phyloP scores from a whole-genome alignment of 2,888 invertebrate species.

The Cyrtodaria siliqua region DNA sequence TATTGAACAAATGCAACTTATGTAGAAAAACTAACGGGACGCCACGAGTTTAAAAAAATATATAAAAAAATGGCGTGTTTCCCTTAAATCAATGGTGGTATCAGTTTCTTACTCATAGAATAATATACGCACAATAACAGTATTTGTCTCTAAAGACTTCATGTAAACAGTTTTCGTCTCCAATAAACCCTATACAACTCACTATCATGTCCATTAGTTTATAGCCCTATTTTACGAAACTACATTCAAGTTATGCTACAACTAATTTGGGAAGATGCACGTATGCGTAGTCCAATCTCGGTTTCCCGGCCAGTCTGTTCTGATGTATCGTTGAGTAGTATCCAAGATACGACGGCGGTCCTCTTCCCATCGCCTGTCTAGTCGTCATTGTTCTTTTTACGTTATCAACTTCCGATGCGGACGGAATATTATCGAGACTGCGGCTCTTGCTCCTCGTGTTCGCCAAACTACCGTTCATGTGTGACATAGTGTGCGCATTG shows the following conservation, averaged over 20 bases:
- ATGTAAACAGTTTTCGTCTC: too few relatives aligned
- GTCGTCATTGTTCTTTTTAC: constrained; percentile 23
- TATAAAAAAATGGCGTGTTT: too few relatives aligned
- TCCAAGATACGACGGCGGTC: constrained; percentile 61
- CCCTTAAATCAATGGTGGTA: too few relatives aligned
- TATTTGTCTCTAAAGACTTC: too few relatives aligned
- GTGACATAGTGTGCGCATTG: constrained; percentile 44
- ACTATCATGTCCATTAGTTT: too few relatives aligned
- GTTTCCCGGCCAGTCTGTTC: constrained; percentile 26
- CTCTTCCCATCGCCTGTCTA: constrained; percentile 53
- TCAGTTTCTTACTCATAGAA: too few relatives aligned
- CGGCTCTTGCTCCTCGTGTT: constrained; percentile 17
- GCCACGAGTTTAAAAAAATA: too few relatives aligned
- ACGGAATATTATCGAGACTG: constrained; percentile 44
- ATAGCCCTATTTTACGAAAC: too few relatives aligned
- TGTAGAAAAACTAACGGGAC: too few relatives aligned
- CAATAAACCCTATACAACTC: too few relatives aligned
- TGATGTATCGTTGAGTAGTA: constrained; percentile 62
- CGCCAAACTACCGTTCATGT: constrained; percentile 23
- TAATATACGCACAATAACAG: too few relatives aligned
- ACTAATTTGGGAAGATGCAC: constrained; percentile 48
- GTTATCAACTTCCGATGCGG: constrained; percentile 29
- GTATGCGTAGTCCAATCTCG: constrained; percentile 17
- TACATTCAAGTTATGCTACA: constrained; percentile 18
- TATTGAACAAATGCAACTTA: too few relatives aligned